These are phyloP conservation scores for Micrastur ruficollis DNA, from an alignment of 2,797 vertebrate genomes.

Conservation along the genomic window DNA sequence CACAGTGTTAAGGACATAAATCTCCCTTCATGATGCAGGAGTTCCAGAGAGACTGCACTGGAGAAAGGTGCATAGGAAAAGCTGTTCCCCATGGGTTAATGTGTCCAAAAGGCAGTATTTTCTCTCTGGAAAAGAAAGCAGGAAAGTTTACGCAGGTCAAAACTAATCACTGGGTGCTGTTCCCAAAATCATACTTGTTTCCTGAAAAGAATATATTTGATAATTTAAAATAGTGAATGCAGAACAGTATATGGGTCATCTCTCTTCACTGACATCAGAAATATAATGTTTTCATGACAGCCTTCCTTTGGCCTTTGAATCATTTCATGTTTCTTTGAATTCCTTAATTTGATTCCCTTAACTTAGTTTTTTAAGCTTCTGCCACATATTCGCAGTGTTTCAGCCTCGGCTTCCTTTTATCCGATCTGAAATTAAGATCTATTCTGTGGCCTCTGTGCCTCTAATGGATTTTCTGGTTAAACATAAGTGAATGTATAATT, in stretches of 20 bases:
- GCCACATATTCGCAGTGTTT: neutral
- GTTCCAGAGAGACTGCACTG: neutral
- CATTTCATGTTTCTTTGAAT: neutral
- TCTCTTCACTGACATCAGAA: neutral
- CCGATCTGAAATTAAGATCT: slow-evolving; percentile 37
- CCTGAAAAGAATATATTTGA: neutral
- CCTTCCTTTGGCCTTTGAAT: neutral
- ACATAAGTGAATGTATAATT: slow-evolving; percentile 36
- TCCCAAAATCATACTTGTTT: neutral
- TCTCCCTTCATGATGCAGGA: neutral
- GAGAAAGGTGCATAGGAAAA: neutral
- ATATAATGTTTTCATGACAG: neutral
- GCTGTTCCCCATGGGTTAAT: fast-evolving
- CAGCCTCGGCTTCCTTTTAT: neutral
- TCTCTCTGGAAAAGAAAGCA: neutral
- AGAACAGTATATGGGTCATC: neutral
- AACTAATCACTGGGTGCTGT: neutral
- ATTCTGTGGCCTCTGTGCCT: neutral
- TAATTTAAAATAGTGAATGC: neutral
- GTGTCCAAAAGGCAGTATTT: neutral
- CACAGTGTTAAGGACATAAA: neutral
- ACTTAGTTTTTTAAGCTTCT: neutral
- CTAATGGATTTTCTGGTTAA: slow-evolving; percentile 63
- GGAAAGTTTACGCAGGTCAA: neutral
- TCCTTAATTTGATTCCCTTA: neutral